These are phyloP conservation scores for Nyctibius bracteatus DNA, from an alignment of 2,113 vertebrate genomes.

Conservation along the genomic window DNA sequence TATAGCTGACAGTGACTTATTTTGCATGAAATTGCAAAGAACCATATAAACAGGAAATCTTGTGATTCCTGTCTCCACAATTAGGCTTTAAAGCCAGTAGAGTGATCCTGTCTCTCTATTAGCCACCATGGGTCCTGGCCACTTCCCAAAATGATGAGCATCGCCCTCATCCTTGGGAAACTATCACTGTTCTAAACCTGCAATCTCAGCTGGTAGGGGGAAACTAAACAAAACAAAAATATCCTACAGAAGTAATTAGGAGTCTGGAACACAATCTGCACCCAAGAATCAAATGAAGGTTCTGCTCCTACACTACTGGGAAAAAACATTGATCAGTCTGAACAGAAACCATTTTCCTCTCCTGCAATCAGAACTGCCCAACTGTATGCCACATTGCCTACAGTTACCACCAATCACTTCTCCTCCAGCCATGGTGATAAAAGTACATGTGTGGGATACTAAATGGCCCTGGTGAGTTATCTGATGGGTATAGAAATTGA, in stretches of 20 bases:
- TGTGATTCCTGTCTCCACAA: background rate
- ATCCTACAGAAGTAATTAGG: background rate
- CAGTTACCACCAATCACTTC: background rate
- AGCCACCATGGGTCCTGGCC: background rate
- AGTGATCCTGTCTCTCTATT: background rate
- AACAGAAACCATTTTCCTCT: background rate
- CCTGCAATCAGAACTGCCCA: background rate
- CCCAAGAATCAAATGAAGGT: background rate
- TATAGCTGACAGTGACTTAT: background rate
- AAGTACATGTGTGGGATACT: background rate
- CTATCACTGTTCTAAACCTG: background rate
- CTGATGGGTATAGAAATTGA: background rate
- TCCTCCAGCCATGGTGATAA: background rate
- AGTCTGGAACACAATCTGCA: background rate
- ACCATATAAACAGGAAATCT: background rate
- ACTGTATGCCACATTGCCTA: background rate
- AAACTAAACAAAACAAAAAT: background rate
- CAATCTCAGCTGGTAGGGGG: background rate
- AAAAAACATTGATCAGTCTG: background rate
- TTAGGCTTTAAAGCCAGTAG: background rate
- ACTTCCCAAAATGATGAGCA: background rate
- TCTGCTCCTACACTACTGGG: background rate
- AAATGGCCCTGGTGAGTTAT: background rate
- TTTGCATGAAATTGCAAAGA: background rate
- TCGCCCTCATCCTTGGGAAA: background rate